phyloP scores from a whole-genome alignment of 2,888 invertebrate genomes.

The Periphyllus acericola region DNA sequence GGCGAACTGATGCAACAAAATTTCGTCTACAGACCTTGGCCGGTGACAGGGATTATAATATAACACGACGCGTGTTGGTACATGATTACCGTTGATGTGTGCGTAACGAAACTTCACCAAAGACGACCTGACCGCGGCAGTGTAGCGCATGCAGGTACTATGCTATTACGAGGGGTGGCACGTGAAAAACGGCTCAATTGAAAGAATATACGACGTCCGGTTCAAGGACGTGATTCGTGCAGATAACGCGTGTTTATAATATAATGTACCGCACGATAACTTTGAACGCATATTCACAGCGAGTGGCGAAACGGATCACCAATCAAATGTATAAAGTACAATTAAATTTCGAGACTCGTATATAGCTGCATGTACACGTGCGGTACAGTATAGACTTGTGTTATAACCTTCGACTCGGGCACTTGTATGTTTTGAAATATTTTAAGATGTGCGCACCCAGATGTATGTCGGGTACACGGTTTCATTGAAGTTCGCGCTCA shows the following conservation, averaged over 20 bases:
- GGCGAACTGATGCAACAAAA: background rate
- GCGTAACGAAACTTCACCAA: background rate
- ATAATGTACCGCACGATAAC: background rate
- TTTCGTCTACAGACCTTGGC: background rate
- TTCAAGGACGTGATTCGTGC: background rate
- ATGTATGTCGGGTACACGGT: background rate
- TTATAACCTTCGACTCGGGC: background rate
- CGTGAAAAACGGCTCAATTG: too few species aligned
- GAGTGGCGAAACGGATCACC: slow-evolving; percentile 30
- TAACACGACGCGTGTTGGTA: background rate
- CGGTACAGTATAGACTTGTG: background rate
- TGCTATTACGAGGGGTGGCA: background rate
- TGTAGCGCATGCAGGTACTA: background rate
- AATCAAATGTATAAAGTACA: slow-evolving; percentile 22
- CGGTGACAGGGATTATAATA: background rate
- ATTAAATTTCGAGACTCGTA: slow-evolving; percentile 7
- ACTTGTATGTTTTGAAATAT: background rate
- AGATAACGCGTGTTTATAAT: background rate
- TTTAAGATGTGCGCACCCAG: background rate
- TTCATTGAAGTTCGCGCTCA: background rate
- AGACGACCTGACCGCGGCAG: background rate
- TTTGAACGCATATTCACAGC: background rate
- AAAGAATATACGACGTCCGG: background rate
- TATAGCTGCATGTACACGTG: background rate
- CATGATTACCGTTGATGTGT: too few species aligned